Conservation (phyloP, 1,140 invertebrate genomes). For the Apocrypta bakeri region DNA sequence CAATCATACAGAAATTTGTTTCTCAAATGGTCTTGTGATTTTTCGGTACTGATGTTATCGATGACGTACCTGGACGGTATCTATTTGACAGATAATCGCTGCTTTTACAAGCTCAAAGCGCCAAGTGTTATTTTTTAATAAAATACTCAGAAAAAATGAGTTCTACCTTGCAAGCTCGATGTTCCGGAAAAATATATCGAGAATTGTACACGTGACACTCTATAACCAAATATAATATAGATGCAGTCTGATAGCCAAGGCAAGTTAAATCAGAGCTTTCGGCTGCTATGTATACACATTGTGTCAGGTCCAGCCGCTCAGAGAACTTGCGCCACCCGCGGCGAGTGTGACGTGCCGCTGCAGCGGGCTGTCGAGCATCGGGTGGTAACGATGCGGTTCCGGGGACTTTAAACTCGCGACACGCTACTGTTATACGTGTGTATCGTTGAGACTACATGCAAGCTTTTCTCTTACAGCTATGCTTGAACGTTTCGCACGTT, state of each 20-base stretch:
- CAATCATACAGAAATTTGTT: too few species aligned
- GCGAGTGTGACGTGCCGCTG: slow-evolving; percentile 5
- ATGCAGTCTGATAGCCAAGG: neutral
- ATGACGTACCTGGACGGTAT: too few species aligned
- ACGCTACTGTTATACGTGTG: neutral
- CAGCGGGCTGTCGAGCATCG: neutral
- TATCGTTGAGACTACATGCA: neutral
- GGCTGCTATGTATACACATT: neutral
- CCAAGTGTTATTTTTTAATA: too few species aligned
- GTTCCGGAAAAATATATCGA: too few species aligned
- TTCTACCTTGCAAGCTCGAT: too few species aligned
- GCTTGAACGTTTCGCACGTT: neutral
- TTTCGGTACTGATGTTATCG: too few species aligned
- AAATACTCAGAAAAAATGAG: too few species aligned
- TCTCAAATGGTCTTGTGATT: too few species aligned
- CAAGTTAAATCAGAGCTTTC: neutral
- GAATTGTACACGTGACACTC: neutral
- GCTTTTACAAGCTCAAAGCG: too few species aligned
- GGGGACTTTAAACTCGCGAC: slow-evolving; percentile 19
- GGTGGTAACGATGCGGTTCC: slow-evolving; percentile 21
- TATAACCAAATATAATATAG: neutral
- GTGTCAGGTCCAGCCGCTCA: slow-evolving; percentile 21
- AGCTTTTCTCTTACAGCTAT: neutral
- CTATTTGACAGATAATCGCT: too few species aligned
- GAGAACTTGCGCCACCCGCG: slow-evolving; percentile 16